Base-by-base conservation (phyloP, 2,888 invertebrate genomes). In the Morinoia aosen region DNA sequence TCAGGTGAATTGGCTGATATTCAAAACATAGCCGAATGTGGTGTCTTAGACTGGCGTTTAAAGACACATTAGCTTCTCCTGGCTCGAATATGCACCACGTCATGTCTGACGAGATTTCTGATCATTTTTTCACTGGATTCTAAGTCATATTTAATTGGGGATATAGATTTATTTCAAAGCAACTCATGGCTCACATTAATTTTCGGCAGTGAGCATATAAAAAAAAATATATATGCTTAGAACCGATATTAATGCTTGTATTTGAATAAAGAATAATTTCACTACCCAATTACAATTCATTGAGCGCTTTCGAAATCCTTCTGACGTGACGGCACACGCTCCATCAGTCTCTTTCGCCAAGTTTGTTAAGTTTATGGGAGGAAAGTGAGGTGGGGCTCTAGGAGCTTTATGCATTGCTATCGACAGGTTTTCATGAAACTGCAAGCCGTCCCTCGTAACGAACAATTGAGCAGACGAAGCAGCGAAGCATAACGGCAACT, bases 391-490 rank as follows among this genome's bases (percentile, higher is more conserved):
- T 90, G 90, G 90, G 90, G 90, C 90, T 90, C 39, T 19, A 40
- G 40, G 40, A 90, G 93, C 93, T 56, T 93, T 93, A 93, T 93
- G 7, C 93, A n/a, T 57, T 93, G 93, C 93, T 57, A 93, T 93
- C 57, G 93, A 93, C 93, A 93, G 93, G 57, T 57, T 57, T 93
- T 93, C 93, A 56, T 57, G 48, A 58, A 56, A 48, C 57, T 48
- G 93, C 93, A 57, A 57, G 57, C 93, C 39, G 93, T 93, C 58
- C 33, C 48, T 90, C 90, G 90, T 90, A 90, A 48, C n/a, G 93
- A 93, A 93, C 93, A 93, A 93, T 93, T 93, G 48, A n/a, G 57
- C 12, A 93, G 93, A 93, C 93, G 93, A 57, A 93, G 93, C 57
- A 93, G 57, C 25, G 93, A 93, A 93, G 57, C 93, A 93, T 93